Conservation (phyloP, 2,797 vertebrate genomes). For the Prionace glauca region DNA sequence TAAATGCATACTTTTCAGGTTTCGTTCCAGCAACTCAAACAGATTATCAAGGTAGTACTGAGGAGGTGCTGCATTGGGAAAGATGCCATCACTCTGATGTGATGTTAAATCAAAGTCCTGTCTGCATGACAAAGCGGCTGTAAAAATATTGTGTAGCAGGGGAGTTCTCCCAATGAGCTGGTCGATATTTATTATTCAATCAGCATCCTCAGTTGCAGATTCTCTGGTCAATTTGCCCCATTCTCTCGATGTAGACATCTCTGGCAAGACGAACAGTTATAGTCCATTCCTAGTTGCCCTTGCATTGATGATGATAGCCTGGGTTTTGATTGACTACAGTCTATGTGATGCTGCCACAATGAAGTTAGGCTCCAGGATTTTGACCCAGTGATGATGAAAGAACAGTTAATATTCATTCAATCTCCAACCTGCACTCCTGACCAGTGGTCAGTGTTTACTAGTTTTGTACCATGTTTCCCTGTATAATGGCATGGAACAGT, state of each 20-base stretch:
- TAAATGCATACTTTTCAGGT: background rate
- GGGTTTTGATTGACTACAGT: background rate
- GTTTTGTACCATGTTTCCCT: background rate
- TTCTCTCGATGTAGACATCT: background rate
- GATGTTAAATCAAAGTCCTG: background rate
- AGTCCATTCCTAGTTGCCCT: background rate
- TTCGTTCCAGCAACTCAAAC: background rate
- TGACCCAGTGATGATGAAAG: background rate
- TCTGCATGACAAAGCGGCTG: background rate
- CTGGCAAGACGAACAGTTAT: background rate
- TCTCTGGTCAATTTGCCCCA: background rate
- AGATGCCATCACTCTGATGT: background rate
- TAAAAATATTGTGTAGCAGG: background rate
- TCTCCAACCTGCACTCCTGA: background rate
- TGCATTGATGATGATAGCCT: background rate
- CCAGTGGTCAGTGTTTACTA: background rate
- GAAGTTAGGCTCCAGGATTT: background rate
- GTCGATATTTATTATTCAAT: background rate
- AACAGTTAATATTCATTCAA: background rate
- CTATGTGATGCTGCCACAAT: background rate
- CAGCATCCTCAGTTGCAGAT: background rate
- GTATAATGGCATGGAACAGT: background rate
- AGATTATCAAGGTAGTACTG: background rate
- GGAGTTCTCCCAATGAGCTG: background rate
- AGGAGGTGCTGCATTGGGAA: background rate